Conservation (phyloP, 2,797 vertebrate species). For the Chelmon rostratus region DNA sequence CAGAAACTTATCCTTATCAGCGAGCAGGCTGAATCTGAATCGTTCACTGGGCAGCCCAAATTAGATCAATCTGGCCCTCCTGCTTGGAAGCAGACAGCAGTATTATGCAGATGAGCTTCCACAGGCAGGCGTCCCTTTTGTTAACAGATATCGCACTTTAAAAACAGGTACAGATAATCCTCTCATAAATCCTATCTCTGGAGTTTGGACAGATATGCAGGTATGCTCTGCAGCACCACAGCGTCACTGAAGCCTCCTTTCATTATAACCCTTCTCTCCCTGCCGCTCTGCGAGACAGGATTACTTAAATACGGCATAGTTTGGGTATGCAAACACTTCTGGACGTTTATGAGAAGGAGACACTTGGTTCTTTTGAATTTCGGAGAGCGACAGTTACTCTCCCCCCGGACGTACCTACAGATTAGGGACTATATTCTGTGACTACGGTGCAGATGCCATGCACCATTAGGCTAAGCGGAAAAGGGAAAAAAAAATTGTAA, state of each 20-base stretch:
- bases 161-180: slow-evolving; percentile 13
- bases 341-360: too few relatives aligned
- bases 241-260: neutral
- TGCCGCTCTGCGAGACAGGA: neutral
- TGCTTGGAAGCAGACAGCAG: neutral
- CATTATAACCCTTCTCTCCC: neutral
- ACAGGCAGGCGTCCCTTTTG: neutral
- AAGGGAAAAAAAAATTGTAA: too few relatives aligned
- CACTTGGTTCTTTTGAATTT: neutral
- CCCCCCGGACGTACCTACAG: neutral
- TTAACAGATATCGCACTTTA: slow-evolving; percentile 1
- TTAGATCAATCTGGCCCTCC: neutral
- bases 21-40: neutral
- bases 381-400: too few relatives aligned
- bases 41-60: neutral
- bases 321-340: neutral
- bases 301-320: neutral
- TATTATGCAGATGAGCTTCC: neutral
- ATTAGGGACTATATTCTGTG: neutral
- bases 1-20: neutral
- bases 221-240: neutral
- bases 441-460: neutral
- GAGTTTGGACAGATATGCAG: slow-evolving; percentile 7
- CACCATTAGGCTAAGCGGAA: neutral
- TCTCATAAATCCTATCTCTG: slow-evolving; percentile 8